Base-by-base conservation (phyloP, 2,797 vertebrate species). In the Premnoplex brunnescens region DNA sequence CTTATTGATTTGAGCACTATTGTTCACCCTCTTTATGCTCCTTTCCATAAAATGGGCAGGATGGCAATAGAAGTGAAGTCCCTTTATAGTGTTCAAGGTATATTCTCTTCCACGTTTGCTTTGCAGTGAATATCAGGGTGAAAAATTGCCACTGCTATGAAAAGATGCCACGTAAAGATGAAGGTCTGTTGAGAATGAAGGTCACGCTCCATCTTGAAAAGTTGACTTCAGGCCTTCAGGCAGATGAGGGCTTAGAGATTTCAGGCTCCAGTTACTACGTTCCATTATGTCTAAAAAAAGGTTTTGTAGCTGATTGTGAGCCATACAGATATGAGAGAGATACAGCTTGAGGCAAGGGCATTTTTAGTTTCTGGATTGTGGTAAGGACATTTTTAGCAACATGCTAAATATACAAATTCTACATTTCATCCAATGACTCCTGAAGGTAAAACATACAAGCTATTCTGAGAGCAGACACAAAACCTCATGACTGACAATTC, bases 271-370 rank as follows among this genome's bases (percentile, higher is more conserved):
- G 64, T 96, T 96, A 85, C 81, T 64, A 46, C 64, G 21, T 79
- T 87, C 90, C 80, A 85, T 91, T 91, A 96, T 46, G 37, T 54
- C 75, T 91, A 92, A 89, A 93, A 97, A 91, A 96, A 79, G 81
- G 46, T 77, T 89, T 96, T 91, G 74, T 72, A 91, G 71, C 68
- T 68, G 78, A 89, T 88, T 80, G 60, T 92, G 75, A 89, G 32
- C 72, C 89, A 85, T 54, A 64, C 14, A 95, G 72, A 89, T 95
- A 93, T 72, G 79, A 89, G 83, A 89, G 89, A 85, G 86, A 93
- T 87, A 89, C 24, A 89, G 91, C 89, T 85, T 55, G 64, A 95
- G 94, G 95, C 91, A 96, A 96, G 91, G 94, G 54, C 85, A 92
- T 86, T 96, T 96, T 92, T 89, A 68, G 58, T 91, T 95, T 92